These are phyloP conservation scores for Asbolus verrucosus DNA, from an alignment of 1,140 invertebrate genomes.

Conservation along the genomic window DNA sequence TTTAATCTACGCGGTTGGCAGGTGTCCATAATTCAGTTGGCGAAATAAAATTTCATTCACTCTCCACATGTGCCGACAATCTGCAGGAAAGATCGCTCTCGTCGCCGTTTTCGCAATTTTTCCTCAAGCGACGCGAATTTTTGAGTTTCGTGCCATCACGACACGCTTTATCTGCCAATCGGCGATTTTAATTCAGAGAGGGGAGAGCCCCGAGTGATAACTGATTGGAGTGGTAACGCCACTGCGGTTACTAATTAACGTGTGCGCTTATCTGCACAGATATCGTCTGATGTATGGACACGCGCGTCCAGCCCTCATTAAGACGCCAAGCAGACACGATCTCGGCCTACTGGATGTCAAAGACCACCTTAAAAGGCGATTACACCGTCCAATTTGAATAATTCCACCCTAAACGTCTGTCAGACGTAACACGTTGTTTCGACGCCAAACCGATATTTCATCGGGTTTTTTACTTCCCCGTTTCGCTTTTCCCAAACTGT, in stretches of 20 bases:
- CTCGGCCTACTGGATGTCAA: constrained; percentile 45
- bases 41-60: too few species aligned
- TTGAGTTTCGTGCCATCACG: constrained; percentile 16
- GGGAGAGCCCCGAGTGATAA: constrained; percentile 43
- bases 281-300: constrained; percentile 60
- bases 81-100: too few species aligned
- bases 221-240: constrained; percentile 53
- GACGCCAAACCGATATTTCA: background rate
- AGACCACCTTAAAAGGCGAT: constrained; percentile 46
- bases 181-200: constrained; percentile 22
- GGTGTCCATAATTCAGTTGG: too few species aligned
- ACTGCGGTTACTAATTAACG: constrained; percentile 60
- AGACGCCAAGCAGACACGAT: constrained; percentile 60
- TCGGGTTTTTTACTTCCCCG: background rate
- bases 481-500: too few species aligned
- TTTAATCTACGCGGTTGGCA: too few species aligned
- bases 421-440: background rate
- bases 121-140: too few species aligned
- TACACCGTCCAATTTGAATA: constrained; percentile 28
- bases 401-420: constrained; percentile 9
- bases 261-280: constrained; percentile 54
- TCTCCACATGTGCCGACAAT: too few species aligned
- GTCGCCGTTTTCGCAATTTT: too few species aligned
- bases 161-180: constrained; percentile 6
- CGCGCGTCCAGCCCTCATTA: constrained; percentile 59